Conservation (phyloP, 2,888 invertebrate species). For the Cacoxenus indagator region DNA sequence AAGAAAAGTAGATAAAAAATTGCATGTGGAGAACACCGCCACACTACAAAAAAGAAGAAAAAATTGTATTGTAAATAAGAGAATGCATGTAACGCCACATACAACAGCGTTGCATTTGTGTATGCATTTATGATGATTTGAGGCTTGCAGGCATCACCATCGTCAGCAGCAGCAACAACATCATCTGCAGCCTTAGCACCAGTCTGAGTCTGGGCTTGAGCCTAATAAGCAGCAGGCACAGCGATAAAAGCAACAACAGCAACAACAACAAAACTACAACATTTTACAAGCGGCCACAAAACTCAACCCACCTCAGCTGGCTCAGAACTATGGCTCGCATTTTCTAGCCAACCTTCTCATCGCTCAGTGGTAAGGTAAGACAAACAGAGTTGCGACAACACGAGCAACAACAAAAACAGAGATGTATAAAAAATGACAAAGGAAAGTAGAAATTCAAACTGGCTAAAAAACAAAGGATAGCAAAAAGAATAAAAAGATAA, state of each 20-base stretch:
- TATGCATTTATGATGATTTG: conserved; percentile 63
- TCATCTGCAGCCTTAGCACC: background rate
- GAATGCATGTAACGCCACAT: conserved; percentile 38
- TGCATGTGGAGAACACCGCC: conserved; percentile 44
- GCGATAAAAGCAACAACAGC: background rate
- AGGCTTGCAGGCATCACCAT: conserved; percentile 55
- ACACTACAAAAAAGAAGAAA: conserved; percentile 7
- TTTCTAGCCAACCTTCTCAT: too few species aligned
- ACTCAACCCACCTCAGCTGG: background rate
- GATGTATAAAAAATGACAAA: conserved; percentile 27
- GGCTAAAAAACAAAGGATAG: background rate
- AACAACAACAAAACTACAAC: background rate
- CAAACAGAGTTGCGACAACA: conserved; percentile 50
- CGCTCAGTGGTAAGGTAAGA: too few species aligned
- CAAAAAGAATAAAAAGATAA: background rate
- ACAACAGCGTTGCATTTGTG: background rate
- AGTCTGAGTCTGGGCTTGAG: conserved; percentile 34
- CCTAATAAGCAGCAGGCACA: background rate
- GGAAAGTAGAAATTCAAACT: conserved; percentile 9
- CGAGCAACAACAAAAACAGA: conserved; percentile 60
- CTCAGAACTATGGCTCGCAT: too few species aligned
- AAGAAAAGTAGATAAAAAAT: conserved; percentile 24
- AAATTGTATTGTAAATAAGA: conserved; percentile 42
- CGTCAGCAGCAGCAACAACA: background rate
- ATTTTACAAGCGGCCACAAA: background rate